Conservation (phyloP, 2,888 invertebrate genomes). For the Dione vanillae region DNA sequence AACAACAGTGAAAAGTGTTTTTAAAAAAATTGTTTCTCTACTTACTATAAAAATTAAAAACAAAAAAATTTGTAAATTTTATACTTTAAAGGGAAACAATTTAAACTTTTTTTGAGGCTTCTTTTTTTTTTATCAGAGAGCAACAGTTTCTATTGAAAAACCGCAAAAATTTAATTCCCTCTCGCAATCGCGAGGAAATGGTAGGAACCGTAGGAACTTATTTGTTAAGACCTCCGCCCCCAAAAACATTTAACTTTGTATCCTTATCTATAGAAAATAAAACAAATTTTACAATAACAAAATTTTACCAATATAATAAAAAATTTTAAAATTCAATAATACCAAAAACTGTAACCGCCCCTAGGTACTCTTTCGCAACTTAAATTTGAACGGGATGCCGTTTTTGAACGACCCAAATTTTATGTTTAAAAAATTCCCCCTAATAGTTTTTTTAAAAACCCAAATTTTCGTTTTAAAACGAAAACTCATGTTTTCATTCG, state of each 20-base stretch:
- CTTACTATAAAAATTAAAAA: too few relatives aligned
- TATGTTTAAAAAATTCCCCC: slow-evolving; percentile 49
- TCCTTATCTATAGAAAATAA: too few relatives aligned
- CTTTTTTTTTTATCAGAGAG: too few relatives aligned
- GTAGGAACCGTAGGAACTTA: neutral
- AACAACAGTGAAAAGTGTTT: too few relatives aligned
- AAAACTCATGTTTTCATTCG: slow-evolving; percentile 52
- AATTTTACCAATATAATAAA: neutral
- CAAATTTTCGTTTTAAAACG: slow-evolving; percentile 50
- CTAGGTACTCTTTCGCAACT: slow-evolving; percentile 39
- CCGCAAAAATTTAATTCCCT: too few relatives aligned
- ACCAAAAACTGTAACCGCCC: slow-evolving; percentile 1
- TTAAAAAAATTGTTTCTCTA: too few relatives aligned
- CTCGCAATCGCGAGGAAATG: neutral
- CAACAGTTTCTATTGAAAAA: too few relatives aligned
- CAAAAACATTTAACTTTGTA: too few relatives aligned
- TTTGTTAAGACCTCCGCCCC: neutral
- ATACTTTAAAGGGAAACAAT: too few relatives aligned
- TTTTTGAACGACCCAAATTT: slow-evolving; percentile 39
- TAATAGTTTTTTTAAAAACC: slow-evolving; percentile 47
- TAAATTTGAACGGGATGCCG: slow-evolving; percentile 48
- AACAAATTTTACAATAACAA: too few relatives aligned
- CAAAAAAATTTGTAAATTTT: too few relatives aligned
- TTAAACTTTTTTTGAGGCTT: too few relatives aligned
- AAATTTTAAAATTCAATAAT: slow-evolving; percentile 11